phyloP scores from a whole-genome alignment of 1,140 invertebrate species.

The Drosophila pachea region DNA sequence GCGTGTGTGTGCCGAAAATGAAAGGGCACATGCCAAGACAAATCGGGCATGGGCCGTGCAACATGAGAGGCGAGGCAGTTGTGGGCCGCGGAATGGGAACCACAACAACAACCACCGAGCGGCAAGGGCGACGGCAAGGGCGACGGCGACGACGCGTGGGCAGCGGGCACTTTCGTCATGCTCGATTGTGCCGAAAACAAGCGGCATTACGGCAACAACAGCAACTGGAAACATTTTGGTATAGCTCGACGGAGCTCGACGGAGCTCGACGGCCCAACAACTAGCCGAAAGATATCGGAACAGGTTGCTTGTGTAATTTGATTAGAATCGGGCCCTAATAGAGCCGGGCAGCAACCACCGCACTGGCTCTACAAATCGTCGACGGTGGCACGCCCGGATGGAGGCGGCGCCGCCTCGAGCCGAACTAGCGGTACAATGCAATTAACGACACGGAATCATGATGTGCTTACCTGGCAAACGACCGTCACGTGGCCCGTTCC shows the following conservation, averaged over 20 bases:
- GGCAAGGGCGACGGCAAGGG: conserved; percentile 35
- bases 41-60: conserved; percentile 18
- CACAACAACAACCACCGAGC: conserved; percentile 59
- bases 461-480: conserved; percentile 79
- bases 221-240: too few species aligned
- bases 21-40: conserved; percentile 46
- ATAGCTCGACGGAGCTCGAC: too few species aligned
- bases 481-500: conserved; percentile 78
- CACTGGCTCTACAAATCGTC: not conserved
- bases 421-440: conserved; percentile 69
- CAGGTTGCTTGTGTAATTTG: conserved; percentile 78
- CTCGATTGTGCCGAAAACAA: conserved; percentile 76
- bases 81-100: conserved; percentile 15
- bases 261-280: conserved; percentile 31
- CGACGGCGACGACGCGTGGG: conserved; percentile 53
- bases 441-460: conserved; percentile 78
- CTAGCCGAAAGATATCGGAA: conserved; percentile 41
- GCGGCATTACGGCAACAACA: conserved; percentile 50
- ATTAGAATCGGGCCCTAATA: conserved; percentile 78
- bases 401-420: conserved; percentile 45
- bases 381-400: too few species aligned
- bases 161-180: conserved; percentile 68
- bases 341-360: conserved; percentile 57
- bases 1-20: conserved; percentile 65
- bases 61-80: conserved; percentile 4